These are phyloP conservation scores for Jacana jacana DNA, from an alignment of 2,113 vertebrate genomes.

Conservation along the genomic window DNA sequence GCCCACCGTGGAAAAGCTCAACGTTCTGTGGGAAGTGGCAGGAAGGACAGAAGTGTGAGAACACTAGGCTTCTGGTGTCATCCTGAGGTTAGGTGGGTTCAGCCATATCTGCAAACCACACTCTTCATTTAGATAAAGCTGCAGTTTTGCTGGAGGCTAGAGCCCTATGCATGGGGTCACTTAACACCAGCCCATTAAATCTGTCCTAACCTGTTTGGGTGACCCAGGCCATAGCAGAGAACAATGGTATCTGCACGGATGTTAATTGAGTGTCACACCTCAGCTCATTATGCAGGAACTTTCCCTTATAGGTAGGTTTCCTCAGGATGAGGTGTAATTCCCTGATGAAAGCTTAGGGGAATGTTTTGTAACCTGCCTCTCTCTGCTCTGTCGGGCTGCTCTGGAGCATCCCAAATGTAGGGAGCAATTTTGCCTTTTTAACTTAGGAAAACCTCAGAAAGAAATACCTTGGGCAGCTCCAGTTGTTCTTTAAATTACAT, in stretches of 20 bases:
- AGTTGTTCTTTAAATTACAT: not conserved
- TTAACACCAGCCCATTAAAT: not conserved
- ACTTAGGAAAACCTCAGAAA: not conserved
- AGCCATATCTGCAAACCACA: not conserved
- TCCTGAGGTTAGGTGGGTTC: not conserved
- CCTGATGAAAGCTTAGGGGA: not conserved
- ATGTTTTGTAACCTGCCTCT: not conserved
- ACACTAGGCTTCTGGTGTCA: not conserved
- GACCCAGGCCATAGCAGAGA: not conserved
- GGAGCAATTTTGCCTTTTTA: not conserved
- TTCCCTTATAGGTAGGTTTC: not conserved
- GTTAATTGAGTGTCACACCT: not conserved
- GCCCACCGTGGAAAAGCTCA: rapidly evolving
- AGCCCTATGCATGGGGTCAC: not conserved
- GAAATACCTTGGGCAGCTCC: not conserved
- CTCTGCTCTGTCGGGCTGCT: not conserved
- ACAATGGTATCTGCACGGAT: not conserved
- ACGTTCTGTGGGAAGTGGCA: rapidly evolving
- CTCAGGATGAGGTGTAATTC: not conserved
- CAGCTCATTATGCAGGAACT: not conserved
- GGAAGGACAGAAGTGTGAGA: not conserved
- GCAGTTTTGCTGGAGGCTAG: not conserved
- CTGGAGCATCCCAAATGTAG: rapidly evolving
- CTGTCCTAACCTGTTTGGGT: not conserved
- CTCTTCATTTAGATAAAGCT: not conserved